These are phyloP conservation scores for Poeciliopsis paucimaculata DNA, from an alignment of 2,797 vertebrate genomes.

Conservation along the genomic window DNA sequence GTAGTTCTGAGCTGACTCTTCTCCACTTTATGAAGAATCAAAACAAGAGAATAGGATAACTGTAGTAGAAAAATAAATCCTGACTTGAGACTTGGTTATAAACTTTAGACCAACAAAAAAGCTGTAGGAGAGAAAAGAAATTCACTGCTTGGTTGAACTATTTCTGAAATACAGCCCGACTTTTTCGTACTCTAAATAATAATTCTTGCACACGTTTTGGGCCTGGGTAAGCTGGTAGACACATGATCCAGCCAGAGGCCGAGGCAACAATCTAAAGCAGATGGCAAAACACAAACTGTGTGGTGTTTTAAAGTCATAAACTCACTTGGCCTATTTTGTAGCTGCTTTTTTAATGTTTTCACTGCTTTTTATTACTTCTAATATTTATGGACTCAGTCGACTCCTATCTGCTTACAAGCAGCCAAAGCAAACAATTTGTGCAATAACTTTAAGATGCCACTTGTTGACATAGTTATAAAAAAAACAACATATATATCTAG, in stretches of 20 bases:
- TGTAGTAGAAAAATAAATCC: neutral
- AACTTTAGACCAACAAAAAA: neutral
- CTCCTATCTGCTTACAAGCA: neutral
- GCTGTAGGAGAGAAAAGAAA: neutral
- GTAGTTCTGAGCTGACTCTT: neutral
- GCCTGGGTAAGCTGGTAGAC: neutral
- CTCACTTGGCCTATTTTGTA: neutral
- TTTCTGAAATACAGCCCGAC: neutral
- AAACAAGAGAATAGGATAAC: neutral
- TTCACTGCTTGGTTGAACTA: neutral
- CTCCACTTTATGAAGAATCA: neutral
- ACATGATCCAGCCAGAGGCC: conserved; percentile 3
- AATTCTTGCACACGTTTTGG: neutral
- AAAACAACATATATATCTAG: neutral
- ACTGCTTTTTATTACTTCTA: neutral
- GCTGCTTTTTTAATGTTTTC: neutral
- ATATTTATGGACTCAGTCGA: neutral
- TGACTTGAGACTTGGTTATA: neutral
- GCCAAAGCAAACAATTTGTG: neutral
- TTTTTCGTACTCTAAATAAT: conserved; percentile 1
- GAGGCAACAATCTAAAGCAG: conserved; percentile 12
- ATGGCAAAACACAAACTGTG: conserved; percentile 9
- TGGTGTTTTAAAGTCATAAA: conserved; percentile 1
- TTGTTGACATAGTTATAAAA: neutral
- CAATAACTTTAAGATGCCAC: neutral